Evolutionary conservation across 2,797 vertebrate species (phyloP).

Genomic region (Labeo calbasu): DNA sequence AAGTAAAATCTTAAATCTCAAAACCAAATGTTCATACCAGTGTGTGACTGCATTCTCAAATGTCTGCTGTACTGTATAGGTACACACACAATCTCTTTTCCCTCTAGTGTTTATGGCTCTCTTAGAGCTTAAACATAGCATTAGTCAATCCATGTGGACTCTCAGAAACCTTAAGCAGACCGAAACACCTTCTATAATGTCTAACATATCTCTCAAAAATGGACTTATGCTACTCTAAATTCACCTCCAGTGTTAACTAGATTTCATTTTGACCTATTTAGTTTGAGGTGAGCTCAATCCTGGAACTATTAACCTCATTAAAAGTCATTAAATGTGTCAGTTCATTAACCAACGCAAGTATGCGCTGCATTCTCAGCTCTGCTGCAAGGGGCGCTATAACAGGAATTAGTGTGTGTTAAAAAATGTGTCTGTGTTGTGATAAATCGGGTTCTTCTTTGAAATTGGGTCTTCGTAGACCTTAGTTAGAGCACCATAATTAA

Average conservation of each 20-base stretch:
- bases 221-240: not conserved
- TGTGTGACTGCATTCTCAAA: conserved; percentile 2
- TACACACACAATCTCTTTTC: not conserved
- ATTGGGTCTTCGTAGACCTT: not conserved
- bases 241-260: not conserved
- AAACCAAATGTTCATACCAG: conserved; percentile 42
- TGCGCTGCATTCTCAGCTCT: not conserved
- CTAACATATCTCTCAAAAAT: not conserved
- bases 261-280: not conserved
- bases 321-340: conserved; percentile 16
- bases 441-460: not conserved
- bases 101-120: not conserved
- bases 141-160: conserved; percentile 3
- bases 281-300: not conserved
- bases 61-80: conserved; percentile 7
- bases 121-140: conserved; percentile 12
- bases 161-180: not conserved
- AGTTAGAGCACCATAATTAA: too few relatives aligned
- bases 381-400: not conserved
- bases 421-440: not conserved
- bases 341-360: not conserved
- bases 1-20: conserved; percentile 27
- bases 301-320: conserved; percentile 7
- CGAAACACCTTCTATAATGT: conserved; percentile 15
- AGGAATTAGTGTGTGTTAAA: not conserved